phyloP scores from a whole-genome alignment of 2,113 vertebrate genomes.

The Hucho hucho region DNA sequence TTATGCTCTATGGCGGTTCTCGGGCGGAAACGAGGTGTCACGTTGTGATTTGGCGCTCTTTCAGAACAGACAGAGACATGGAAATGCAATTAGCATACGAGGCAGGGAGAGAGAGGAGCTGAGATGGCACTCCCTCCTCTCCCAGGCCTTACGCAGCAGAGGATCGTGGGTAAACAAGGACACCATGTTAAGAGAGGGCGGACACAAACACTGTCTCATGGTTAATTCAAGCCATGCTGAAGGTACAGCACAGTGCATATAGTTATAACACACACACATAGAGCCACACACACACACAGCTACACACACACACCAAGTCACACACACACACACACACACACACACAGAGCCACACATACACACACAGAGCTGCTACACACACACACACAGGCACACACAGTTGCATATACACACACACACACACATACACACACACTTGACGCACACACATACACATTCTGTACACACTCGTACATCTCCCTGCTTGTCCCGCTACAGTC shows the following conservation, averaged over 20 bases:
- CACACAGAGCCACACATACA: too few species aligned
- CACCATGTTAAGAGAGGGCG: neutral
- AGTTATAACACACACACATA: neutral
- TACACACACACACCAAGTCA: neutral
- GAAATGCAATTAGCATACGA: conserved; percentile 23
- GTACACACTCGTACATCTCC: neutral
- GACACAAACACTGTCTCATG: conserved; percentile 5
- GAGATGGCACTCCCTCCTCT: neutral
- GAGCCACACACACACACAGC: too few species aligned
- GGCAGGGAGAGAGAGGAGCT: neutral
- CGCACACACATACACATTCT: too few species aligned
- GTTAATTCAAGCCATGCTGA: neutral
- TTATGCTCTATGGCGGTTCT: neutral
- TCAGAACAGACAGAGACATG: conserved; percentile 8
- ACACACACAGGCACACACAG: neutral
- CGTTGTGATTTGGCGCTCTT: conserved; percentile 9
- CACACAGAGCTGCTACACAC: neutral
- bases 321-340: neutral
- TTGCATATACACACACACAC: neutral
- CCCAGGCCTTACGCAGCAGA: neutral
- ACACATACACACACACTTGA: too few species aligned
- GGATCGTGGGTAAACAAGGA: conserved; percentile 9
- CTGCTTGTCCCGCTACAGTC: conserved; percentile 6
- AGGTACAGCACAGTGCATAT: conserved; percentile 3
- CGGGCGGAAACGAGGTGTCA: neutral